Base-by-base conservation (phyloP, 2,797 vertebrate species). In the Zenarchopterus dispar region DNA sequence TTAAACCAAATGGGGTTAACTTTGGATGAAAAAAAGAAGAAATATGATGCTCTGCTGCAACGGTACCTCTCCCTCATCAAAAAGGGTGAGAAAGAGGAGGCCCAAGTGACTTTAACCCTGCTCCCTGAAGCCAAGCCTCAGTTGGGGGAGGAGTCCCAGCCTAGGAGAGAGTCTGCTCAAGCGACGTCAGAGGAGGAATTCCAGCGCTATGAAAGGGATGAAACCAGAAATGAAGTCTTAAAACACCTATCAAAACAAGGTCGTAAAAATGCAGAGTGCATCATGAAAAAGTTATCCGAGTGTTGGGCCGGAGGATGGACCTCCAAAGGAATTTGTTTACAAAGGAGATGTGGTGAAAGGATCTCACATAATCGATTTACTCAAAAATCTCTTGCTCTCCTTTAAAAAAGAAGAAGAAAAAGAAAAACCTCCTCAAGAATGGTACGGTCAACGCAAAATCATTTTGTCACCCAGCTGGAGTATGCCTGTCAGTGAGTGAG, bases 211-310 rank as follows among this genome's bases (percentile, higher is more conserved):
- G n/a, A n/a, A n/a, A 11, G 1, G 1, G 42, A 45, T 16, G 24
- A 19, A 3, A 18, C 3, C 0, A 4, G 4, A 3, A 6, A 6
- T 0, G 22, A 24, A 1, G 22, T 17, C 0, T 0, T 23, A 5
- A 31, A 31, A 45, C 18, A 3, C 21, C 19, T 46, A 5, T 6
- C 42, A 5, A 1, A 9, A 31, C 28, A 1, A 3, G 28, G 8
- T 31, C 28, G 28, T 31, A 46, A 19, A 45, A 45, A 44, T 33
- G 42, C 19, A 1, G 19, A 6, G 5, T 18, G 0, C 31, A 53
- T 46, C 7, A 28, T 31, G 8, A 3, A 31, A 31, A 31, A 7
- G 8, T 31, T 31, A 31, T 31, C 28, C 28, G 28, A 31, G 28
- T 1, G 28, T 7, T 1, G 6, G 28, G 28, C 2, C 5, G 1